Percentiles rank a stretch among this genome's conserved stretches.
phyloP scores from a whole-genome alignment of 2,888 invertebrate genomes.

The Orthonevra nobilis region DNA sequence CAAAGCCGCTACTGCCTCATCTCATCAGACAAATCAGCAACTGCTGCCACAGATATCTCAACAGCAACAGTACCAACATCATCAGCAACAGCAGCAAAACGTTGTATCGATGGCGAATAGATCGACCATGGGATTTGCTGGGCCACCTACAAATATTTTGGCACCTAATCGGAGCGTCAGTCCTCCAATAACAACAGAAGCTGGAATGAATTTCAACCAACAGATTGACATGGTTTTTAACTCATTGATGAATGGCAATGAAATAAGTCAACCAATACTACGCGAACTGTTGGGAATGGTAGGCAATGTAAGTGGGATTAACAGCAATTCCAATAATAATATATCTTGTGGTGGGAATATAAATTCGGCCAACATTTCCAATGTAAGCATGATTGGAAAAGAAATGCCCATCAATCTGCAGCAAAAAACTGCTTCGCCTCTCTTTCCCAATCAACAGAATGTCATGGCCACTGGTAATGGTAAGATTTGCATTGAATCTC shows the following conservation, averaged over 20 bases:
- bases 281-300: slow-evolving; percentile 79
- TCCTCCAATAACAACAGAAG: slow-evolving; percentile 73
- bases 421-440: slow-evolving; percentile 50
- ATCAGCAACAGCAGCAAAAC: slow-evolving; percentile 62
- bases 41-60: slow-evolving; percentile 66
- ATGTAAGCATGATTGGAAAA: slow-evolving; percentile 33
- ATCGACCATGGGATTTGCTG: slow-evolving; percentile 48
- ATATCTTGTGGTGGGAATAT: slow-evolving; percentile 48
- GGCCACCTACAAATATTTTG: slow-evolving; percentile 27
- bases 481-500: background rate
- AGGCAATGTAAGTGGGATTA: slow-evolving; percentile 68
- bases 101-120: slow-evolving; percentile 46
- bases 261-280: slow-evolving; percentile 79
- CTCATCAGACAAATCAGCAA: slow-evolving; percentile 57
- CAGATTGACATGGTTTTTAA: slow-evolving; percentile 80
- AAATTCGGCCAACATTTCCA: slow-evolving; percentile 21
- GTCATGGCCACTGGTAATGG: slow-evolving; percentile 51
- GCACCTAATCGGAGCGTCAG: slow-evolving; percentile 17
- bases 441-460: slow-evolving; percentile 57
- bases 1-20: slow-evolving; percentile 34
- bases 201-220: slow-evolving; percentile 78
- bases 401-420: slow-evolving; percentile 48
- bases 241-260: slow-evolving; percentile 79
- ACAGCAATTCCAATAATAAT: slow-evolving; percentile 53
- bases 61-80: slow-evolving; percentile 73